phyloP scores from a whole-genome alignment of 2,797 vertebrate genomes.

The Pampus argenteus region DNA sequence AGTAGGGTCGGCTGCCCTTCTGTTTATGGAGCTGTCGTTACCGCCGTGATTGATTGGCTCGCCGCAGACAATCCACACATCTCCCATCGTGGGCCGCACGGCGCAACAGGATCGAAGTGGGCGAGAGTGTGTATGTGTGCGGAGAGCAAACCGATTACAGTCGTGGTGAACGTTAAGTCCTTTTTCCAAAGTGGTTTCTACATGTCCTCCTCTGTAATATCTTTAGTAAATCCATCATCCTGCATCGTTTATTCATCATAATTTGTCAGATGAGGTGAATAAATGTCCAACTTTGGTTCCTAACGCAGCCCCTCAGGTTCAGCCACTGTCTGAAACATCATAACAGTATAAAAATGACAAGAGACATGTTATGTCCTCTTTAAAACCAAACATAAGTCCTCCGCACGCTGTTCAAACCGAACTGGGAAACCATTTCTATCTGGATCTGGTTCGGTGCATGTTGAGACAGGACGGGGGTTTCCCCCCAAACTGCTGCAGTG shows the following conservation, averaged over 20 bases:
- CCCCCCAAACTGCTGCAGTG: slow-evolving; percentile 11
- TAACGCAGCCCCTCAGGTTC: too few relatives aligned
- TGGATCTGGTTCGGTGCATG: neutral
- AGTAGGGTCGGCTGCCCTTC: slow-evolving; percentile 57
- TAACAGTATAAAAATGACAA: too few relatives aligned
- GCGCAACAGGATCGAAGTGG: neutral
- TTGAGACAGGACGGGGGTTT: slow-evolving; percentile 11
- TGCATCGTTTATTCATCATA: neutral
- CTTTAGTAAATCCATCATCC: neutral
- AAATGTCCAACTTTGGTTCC: neutral
- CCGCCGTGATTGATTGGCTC: slow-evolving; percentile 71
- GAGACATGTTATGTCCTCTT: too few relatives aligned
- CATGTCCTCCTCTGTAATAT: neutral
- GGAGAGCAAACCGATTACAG: slow-evolving; percentile 4
- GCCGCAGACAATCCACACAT: slow-evolving; percentile 52
- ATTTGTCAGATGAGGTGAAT: neutral
- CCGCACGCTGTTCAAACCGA: too few relatives aligned
- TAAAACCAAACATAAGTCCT: too few relatives aligned
- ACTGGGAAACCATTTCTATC: neutral
- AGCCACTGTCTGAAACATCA: too few relatives aligned
- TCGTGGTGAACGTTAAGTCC: neutral
- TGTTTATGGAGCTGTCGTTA: slow-evolving; percentile 68
- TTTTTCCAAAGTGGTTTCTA: neutral
- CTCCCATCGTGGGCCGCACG: slow-evolving; percentile 30
- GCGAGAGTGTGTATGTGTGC: slow-evolving; percentile 8